A percentile compares a stretch with the other conserved stretches of the same genome.
These are phyloP conservation scores for Dorcus parallelipipedus DNA, from an alignment of 2,888 invertebrate species.

Conservation along the genomic window DNA sequence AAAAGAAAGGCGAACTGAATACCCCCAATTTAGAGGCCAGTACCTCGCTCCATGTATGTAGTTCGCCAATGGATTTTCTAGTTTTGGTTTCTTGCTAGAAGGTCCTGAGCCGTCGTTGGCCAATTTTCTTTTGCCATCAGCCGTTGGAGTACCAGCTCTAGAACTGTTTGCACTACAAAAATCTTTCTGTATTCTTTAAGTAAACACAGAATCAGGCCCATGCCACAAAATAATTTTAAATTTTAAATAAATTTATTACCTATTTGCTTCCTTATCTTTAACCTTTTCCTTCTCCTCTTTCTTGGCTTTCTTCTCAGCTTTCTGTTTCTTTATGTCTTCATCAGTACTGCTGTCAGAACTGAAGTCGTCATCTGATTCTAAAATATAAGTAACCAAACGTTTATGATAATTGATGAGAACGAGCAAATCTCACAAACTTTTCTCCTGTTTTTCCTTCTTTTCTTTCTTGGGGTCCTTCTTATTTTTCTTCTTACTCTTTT, in stretches of 20 bases:
- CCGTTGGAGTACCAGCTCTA: slow-evolving; percentile 52
- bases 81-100: slow-evolving; percentile 54
- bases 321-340: slow-evolving; percentile 65
- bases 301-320: slow-evolving; percentile 45
- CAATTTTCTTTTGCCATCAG: slow-evolving; percentile 46
- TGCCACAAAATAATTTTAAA: neutral
- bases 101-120: slow-evolving; percentile 48
- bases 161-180: slow-evolving; percentile 54
- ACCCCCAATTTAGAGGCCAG: neutral
- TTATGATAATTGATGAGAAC: no score
- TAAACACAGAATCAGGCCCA: neutral
- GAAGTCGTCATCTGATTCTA: slow-evolving; percentile 67
- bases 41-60: slow-evolving; percentile 53
- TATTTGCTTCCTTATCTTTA: slow-evolving; percentile 46
- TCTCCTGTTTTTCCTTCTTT: slow-evolving; percentile 61
- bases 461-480: slow-evolving; percentile 55
- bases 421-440: slow-evolving; percentile 10
- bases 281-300: slow-evolving; percentile 50
- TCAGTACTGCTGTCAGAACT: slow-evolving; percentile 69
- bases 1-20: neutral
- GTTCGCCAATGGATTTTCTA: slow-evolving; percentile 51
- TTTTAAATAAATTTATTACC: slow-evolving; percentile 21
- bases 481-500: slow-evolving; percentile 59
- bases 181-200: neutral
- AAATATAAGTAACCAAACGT: slow-evolving; percentile 22